Base-by-base conservation (phyloP, 2,113 vertebrate species). In the Aptenodytes patagonicus region DNA sequence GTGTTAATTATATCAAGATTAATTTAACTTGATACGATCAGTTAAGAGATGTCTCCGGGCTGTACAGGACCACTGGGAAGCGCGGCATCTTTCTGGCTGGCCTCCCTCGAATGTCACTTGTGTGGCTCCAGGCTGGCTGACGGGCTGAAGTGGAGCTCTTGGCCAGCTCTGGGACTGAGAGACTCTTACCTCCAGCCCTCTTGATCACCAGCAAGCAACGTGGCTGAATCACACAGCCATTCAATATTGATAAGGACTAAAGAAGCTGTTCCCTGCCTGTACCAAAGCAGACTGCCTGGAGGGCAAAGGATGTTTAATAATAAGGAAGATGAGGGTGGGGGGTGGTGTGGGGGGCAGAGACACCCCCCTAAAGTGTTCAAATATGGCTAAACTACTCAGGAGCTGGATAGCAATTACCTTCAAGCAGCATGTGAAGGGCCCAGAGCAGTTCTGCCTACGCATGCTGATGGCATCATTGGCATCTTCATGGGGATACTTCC, bases 381-480 rank as follows among this genome's bases (percentile, higher is more conserved):
- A 38, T 54, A 55, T 20, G 26, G 46, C 40, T 77, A 44, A 85
- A 14, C 15, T 5, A 9, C 19, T 58, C 24, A 47, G 64, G 46
- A 71, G 20, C 51, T 66, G 57, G 26, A 31, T 42, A 61, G 22
- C 38, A 52, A 36, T 44, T 40, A 36, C 12, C 9, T 61, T 77
- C 17, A 38, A n/a, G 28, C 17, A 49, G 25, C 25, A 24, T 1
- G 6, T 42, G 90, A 62, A 72, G 17, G 42, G 9, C 77, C 47
- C 31, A 19, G 49, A 47, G 62, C 57, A 38, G 75, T 54, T 71
- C 31, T 71, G 25, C 32, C 18, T 40, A 0, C 32, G 49, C 16
- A 13, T 5, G 24, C 24, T 32, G 36, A 19, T 1, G 3, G 29
- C 20, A 32, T 34, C 3, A 0, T 10, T 55, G 31, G 12, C 25